These are phyloP conservation scores for Ellobium chinense DNA, from an alignment of 2,888 invertebrate species.

Conservation along the genomic window DNA sequence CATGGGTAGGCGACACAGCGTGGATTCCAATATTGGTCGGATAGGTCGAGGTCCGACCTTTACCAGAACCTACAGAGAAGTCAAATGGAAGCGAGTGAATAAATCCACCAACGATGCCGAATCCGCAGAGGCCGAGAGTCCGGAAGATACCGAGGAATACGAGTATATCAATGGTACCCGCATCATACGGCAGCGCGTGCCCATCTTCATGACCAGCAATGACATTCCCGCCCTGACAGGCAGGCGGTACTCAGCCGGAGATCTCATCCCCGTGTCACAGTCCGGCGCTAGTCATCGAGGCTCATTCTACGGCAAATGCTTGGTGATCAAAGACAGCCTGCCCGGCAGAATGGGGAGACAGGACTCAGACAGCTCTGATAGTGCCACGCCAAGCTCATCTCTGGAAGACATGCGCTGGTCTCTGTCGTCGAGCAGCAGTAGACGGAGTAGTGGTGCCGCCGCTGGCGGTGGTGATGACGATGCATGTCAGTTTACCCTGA, in stretches of 20 bases:
- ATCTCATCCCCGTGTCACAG: conserved; percentile 20
- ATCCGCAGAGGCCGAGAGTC: not conserved
- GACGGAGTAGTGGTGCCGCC: not conserved
- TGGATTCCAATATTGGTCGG: conserved; percentile 23
- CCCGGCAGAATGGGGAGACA: not conserved
- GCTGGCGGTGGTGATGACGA: not conserved
- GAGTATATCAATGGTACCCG: conserved; percentile 24
- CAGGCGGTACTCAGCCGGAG: conserved; percentile 30
- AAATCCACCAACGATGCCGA: not conserved
- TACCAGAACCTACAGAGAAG: conserved; percentile 36
- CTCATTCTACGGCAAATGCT: not conserved
- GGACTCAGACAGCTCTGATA: not conserved
- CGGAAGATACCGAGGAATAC: not conserved
- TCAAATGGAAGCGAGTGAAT: conserved; percentile 26
- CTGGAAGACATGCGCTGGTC: not conserved
- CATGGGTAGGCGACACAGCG: conserved; percentile 15
- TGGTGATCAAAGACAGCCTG: conserved; percentile 7
- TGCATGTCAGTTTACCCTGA: not conserved
- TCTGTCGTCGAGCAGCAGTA: not conserved
- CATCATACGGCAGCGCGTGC: conserved; percentile 27
- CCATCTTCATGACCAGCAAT: conserved; percentile 12
- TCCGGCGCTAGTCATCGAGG: not conserved
- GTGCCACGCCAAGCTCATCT: not conserved
- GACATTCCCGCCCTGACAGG: not conserved
- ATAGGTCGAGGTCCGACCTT: conserved; percentile 31